phyloP scores from a whole-genome alignment of 2,888 invertebrate species.

The Anthophora plumipes region DNA sequence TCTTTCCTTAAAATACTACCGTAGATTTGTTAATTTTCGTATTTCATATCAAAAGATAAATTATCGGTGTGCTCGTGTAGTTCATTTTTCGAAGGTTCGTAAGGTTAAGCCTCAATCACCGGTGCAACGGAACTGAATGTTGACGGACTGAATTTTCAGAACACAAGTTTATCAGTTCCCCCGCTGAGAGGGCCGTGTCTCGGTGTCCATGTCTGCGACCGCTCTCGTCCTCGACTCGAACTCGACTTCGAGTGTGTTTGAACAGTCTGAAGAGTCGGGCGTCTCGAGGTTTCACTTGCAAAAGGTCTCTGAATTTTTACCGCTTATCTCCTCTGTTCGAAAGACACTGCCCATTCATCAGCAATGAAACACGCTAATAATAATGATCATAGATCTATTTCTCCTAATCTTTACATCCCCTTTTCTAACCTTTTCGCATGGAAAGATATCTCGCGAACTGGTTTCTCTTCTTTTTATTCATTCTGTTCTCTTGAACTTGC shows the following conservation, averaged over 20 bases:
- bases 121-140: neutral
- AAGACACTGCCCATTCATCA: conserved; percentile 18
- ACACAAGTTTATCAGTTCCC: conserved; percentile 30
- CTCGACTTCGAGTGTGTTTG: conserved; percentile 46
- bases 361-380: conserved; percentile 3
- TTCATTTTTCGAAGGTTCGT: too few species aligned
- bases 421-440: too few species aligned
- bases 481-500: too few species aligned
- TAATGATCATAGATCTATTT: neutral
- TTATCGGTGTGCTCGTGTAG: neutral
- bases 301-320: conserved; percentile 26
- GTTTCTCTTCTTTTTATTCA: too few species aligned
- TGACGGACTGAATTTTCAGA: conserved; percentile 23
- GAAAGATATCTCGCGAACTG: too few species aligned
- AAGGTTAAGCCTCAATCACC: neutral
- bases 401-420: too few species aligned
- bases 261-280: conserved; percentile 53
- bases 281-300: conserved; percentile 55
- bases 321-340: neutral
- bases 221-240: conserved; percentile 46
- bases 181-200: conserved; percentile 25
- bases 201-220: conserved; percentile 34
- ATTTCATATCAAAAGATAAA: neutral
- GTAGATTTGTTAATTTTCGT: neutral
- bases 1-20: too few species aligned